Evolutionary conservation across 30 jellyfish, hydroid and myxozoan species (phyloP).

Genomic region (Rhopilema esculentum): DNA sequence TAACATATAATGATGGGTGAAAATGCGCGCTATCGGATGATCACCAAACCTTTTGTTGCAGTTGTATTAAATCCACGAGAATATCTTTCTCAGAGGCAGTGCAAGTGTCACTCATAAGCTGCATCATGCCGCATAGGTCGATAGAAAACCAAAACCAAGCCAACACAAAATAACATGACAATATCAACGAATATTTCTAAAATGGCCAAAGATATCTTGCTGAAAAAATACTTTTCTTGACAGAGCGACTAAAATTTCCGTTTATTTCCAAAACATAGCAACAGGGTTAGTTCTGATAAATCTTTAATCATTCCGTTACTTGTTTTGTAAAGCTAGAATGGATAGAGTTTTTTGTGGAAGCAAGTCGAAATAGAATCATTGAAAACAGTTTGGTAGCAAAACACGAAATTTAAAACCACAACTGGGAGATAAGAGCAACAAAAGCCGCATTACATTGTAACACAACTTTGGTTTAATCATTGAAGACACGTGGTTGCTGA

Average conservation of each 20-base stretch:
- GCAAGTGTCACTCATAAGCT: conserved; percentile 42
- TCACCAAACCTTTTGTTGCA: conserved; percentile 81
- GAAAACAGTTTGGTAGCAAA: conserved; percentile 14
- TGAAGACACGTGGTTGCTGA: neutral
- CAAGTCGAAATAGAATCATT: conserved; percentile 10
- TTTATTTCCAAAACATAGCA: conserved; percentile 34
- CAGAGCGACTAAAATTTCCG: neutral
- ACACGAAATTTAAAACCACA: conserved; percentile 31
- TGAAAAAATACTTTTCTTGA: neutral
- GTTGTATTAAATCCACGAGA: conserved; percentile 77
- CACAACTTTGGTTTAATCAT: neutral
- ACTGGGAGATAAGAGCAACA: neutral
- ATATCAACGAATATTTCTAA: neutral
- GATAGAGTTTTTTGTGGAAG: conserved; percentile 9
- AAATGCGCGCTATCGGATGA: neutral
- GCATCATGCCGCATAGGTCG: conserved; percentile 55
- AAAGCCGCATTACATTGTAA: neutral
- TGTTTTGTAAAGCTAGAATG: neutral
- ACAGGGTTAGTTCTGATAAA: conserved; percentile 17
- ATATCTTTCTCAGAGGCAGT: conserved; percentile 82
- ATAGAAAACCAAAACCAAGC: neutral
- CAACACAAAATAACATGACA: conserved; percentile 4
- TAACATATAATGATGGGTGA: neutral
- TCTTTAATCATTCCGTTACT: conserved; percentile 10
- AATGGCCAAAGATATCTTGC: neutral